phyloP scores from a whole-genome alignment of 1,140 invertebrate species.

The Aphelenchoides fujianensis region DNA sequence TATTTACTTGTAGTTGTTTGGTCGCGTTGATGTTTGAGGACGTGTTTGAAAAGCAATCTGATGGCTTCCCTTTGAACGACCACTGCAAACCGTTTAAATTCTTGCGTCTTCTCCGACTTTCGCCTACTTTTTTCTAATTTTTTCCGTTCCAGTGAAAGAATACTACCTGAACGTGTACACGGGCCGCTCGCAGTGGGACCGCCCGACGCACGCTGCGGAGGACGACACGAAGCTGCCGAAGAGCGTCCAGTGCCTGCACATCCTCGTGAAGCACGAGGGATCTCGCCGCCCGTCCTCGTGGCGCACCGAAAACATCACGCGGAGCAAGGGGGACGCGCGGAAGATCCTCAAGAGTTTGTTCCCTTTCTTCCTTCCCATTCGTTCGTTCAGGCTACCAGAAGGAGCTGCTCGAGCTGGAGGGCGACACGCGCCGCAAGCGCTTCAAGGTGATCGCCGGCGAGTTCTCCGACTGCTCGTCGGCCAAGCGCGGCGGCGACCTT shows the following conservation, averaged over 20 bases:
- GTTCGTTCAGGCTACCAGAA: slow-evolving; percentile 59
- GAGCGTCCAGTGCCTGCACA: slow-evolving; percentile 83
- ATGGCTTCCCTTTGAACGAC: no score
- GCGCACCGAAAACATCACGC: slow-evolving; percentile 87
- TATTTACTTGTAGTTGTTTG: no score
- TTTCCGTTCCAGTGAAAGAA: no score
- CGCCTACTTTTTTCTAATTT: slow-evolving; percentile 20
- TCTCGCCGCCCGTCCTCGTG: slow-evolving; percentile 82
- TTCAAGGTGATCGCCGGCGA: slow-evolving; percentile 83
- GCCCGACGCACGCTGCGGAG: slow-evolving; percentile 76
- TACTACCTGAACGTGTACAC: slow-evolving; percentile 94
- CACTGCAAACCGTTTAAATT: no score
- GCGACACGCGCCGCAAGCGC: slow-evolving; percentile 62
- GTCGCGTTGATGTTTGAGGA: no score
- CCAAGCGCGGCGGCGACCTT: slow-evolving; percentile 86
- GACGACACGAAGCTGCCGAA: slow-evolving; percentile 55
- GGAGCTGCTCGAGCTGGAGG: slow-evolving; percentile 77
- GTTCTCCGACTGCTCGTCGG: slow-evolving; percentile 93
- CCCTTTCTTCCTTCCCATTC: slow-evolving; percentile 13
- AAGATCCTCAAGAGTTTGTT: slow-evolving; percentile 69
- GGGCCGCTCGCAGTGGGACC: slow-evolving; percentile 96
- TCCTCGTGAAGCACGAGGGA: slow-evolving; percentile 90
- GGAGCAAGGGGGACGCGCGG: slow-evolving; percentile 87
- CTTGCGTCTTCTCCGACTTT: no score
- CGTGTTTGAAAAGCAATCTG: no score